These are phyloP conservation scores for Drosophila villosipedis DNA, from an alignment of 2,888 invertebrate genomes.

Conservation along the genomic window DNA sequence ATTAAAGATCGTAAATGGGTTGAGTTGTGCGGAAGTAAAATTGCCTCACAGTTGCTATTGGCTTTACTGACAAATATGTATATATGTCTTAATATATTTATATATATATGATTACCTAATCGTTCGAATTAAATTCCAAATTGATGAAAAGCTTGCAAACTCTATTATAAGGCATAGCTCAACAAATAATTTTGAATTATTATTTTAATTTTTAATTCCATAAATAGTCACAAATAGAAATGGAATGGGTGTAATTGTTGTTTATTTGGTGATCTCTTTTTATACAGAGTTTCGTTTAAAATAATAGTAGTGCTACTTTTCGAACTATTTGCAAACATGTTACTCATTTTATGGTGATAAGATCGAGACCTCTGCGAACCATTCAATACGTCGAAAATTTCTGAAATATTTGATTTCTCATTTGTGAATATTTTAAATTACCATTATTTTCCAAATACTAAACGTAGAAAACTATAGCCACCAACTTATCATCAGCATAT, in stretches of 20 bases:
- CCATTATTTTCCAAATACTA: not conserved
- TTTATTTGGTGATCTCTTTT: not conserved
- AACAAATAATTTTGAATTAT: too few species aligned
- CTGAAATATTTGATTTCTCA: not conserved
- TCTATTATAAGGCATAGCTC: not conserved
- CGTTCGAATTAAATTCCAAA: not conserved
- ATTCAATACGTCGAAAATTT: too few species aligned
- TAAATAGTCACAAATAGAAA: not conserved
- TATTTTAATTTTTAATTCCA: not conserved
- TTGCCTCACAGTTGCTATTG: not conserved
- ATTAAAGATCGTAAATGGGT: conserved; percentile 10
- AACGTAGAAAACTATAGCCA: not conserved
- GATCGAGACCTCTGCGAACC: not conserved
- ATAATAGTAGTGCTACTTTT: not conserved
- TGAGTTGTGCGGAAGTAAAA: conserved; percentile 12
- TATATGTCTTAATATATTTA: not conserved
- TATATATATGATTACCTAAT: not conserved
- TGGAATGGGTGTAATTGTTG: not conserved
- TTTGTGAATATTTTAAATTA: not conserved
- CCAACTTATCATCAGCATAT: not conserved
- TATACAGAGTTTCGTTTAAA: not conserved
- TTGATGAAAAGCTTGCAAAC: not conserved
- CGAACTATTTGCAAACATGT: not conserved
- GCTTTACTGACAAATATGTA: not conserved
- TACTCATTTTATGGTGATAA: not conserved